Base-by-base conservation (phyloP, 2,113 vertebrate genomes). In the Anolis sagrei region DNA sequence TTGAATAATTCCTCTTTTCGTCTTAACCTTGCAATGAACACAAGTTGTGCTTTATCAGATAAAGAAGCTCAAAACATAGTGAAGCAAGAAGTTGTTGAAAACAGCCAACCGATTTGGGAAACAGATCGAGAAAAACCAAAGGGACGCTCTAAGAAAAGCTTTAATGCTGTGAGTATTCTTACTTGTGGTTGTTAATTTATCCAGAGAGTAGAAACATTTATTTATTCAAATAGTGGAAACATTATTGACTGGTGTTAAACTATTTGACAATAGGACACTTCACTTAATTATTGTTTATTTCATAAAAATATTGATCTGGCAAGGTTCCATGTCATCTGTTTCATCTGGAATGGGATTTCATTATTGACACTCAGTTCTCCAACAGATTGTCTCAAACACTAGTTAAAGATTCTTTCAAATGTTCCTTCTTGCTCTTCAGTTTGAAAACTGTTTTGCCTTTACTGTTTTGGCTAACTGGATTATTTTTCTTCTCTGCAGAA, bases 101-200 rank as follows among this genome's bases (percentile, higher is more conserved):
- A 92, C 89, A 97, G 95, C 85, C 97, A 97, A 27, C 95, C 86
- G 6, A 4, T 89, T 10, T 70, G 90, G 54, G 97, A 98, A 93
- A 88, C 79, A 49, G 98, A 98, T 80, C 97, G 96, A 95, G 98
- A 98, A 81, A 98, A 97, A 92, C 92, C 90, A n/a, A 98, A 97
- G 93, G 94, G 94, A 4, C 97, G 97, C 32, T 96, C 97, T 88
- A 98, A 98, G 90, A 98, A 98, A 93, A 88, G 94, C 70, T 90
- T 95, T 58, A 97, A 91, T 84, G 95, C 97, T 76, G 90, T 95
- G 64, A 98, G 97, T 94, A 95, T 10, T 0, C 10, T 80, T 86
- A 7, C 9, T 72, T 75, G 66, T 51, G 39, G 23, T 76, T 81
- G 68, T 66, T 18, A 5, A 0, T 18, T 3, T 29, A 39, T 0